phyloP scores from a whole-genome alignment of 2,113 vertebrate genomes.

The Leptobrachium leishanense region DNA sequence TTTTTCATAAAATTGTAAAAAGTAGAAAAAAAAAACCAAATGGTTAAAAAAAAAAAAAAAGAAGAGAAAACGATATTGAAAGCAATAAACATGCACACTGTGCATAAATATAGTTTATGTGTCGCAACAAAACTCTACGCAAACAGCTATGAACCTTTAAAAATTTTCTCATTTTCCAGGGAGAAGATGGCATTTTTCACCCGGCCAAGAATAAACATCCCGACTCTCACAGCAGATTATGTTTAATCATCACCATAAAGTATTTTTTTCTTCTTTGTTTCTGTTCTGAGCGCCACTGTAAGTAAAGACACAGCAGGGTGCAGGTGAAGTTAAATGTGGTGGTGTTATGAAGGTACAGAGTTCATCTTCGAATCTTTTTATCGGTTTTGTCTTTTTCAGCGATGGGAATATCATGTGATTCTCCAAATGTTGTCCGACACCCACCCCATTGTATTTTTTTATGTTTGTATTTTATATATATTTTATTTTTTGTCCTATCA shows the following conservation, averaged over 20 bases:
- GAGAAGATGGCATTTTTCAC: constrained; percentile 99
- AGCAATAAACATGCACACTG: too few species aligned
- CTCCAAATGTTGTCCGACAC: constrained; percentile 3
- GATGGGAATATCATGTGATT: neutral
- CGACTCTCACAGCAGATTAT: constrained; percentile 84
- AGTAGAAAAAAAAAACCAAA: too few species aligned
- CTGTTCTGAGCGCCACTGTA: constrained; percentile 59
- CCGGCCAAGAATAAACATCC: constrained; percentile 83
- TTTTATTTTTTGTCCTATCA: constrained; percentile 62
- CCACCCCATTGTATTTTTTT: constrained; percentile 6
- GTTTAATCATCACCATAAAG: constrained; percentile 76
- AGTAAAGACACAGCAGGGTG: constrained; percentile 56
- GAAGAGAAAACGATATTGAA: too few species aligned
- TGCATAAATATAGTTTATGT: too few species aligned
- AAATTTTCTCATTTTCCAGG: constrained; percentile 63
- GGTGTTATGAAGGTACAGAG: constrained; percentile 71
- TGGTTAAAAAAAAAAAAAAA: too few species aligned
- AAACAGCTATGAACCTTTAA: neutral
- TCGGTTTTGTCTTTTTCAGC: constrained; percentile 59
- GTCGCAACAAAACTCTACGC: neutral
- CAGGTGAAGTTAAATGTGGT: constrained; percentile 70
- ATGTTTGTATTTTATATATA: neutral
- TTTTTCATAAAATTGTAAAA: too few species aligned
- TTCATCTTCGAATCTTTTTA: constrained; percentile 60
- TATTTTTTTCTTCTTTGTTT: constrained; percentile 67